phyloP scores from a whole-genome alignment of 2,888 invertebrate species.

The Linyphia triangularis region DNA sequence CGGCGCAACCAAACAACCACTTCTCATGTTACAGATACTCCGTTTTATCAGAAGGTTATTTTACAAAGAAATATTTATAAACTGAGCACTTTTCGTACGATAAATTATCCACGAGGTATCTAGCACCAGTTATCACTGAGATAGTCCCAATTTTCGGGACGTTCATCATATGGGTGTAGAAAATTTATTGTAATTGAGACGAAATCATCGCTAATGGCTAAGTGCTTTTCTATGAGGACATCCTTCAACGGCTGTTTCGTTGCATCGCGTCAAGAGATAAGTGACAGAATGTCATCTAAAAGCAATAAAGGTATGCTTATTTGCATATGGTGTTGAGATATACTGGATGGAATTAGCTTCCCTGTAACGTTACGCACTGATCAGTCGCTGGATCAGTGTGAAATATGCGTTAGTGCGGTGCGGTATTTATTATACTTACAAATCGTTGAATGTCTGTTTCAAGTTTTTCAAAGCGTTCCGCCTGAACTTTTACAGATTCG shows the following conservation, averaged over 20 bases:
- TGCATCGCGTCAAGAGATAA: background rate
- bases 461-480: too few species aligned
- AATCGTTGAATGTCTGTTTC: too few species aligned
- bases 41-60: too few species aligned
- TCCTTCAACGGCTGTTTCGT: background rate
- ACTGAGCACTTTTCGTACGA: background rate
- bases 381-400: too few species aligned
- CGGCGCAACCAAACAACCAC: too few species aligned
- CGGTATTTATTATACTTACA: too few species aligned
- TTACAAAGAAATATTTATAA: too few species aligned
- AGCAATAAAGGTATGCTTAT: background rate
- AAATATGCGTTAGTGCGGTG: too few species aligned
- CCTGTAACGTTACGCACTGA: too few species aligned
- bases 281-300: background rate
- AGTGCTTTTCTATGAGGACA: conserved; percentile 24
- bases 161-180: background rate
- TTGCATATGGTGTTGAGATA: background rate
- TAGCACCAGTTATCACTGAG: background rate
- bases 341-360: too few species aligned
- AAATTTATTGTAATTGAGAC: background rate
- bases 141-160: background rate
- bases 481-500: too few species aligned
- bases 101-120: background rate
- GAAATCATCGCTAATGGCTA: conserved; percentile 52
- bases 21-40: too few species aligned